phyloP scores from a whole-genome alignment of 2,888 invertebrate genomes.

The Lithophane semibrunnea region DNA sequence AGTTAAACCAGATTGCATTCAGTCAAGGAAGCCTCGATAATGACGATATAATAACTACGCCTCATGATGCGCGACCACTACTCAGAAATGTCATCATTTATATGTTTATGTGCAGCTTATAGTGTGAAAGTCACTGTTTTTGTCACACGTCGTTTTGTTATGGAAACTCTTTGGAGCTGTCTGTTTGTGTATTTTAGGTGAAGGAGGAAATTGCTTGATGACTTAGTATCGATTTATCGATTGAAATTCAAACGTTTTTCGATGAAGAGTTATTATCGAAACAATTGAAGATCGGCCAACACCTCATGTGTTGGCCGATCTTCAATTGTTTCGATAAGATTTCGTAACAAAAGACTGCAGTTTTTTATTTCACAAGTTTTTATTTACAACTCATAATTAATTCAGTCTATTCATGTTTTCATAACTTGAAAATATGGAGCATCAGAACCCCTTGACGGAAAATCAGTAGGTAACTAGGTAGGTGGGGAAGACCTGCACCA shows the following conservation, averaged over 20 bases:
- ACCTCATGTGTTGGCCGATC: neutral
- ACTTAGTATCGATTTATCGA: too few species aligned
- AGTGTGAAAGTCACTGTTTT: conserved; percentile 64
- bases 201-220: neutral
- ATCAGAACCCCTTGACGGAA: too few species aligned
- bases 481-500: too few species aligned
- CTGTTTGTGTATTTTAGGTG: conserved; percentile 7
- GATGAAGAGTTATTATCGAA: too few species aligned
- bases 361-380: neutral
- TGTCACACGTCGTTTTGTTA: conserved; percentile 40
- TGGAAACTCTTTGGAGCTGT: conserved; percentile 15
- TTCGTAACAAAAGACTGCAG: neutral
- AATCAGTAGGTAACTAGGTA: too few species aligned
- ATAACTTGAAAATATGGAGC: too few species aligned
- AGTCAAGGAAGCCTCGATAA: conserved; percentile 59
- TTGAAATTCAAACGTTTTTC: too few species aligned
- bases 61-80: conserved; percentile 48
- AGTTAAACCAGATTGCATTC: conserved; percentile 53
- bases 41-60: conserved; percentile 58
- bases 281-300: too few species aligned
- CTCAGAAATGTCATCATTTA: conserved; percentile 61
- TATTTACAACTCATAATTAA: too few species aligned
- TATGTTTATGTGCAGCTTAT: conserved; percentile 56
- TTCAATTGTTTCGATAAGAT: neutral
- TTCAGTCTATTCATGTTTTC: too few species aligned